Percentiles rank a stretch among this genome's conserved stretches.
Evolutionary conservation across 2,888 invertebrate genomes (phyloP).

Genomic region (Callimorpha dominula): DNA sequence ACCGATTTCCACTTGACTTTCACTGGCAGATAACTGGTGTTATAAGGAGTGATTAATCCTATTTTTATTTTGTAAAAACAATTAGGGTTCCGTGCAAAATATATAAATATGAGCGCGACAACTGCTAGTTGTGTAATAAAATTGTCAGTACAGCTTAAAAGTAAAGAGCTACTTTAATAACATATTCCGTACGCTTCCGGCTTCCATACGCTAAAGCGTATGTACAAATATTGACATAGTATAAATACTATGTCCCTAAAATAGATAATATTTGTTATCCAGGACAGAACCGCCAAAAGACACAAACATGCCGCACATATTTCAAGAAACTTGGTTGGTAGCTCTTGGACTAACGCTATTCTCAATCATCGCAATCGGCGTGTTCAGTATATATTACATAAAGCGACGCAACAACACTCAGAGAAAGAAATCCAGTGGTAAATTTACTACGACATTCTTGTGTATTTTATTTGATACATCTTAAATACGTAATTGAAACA

Average conservation of each 20-base stretch:
- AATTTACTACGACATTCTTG: slow-evolving; percentile 44
- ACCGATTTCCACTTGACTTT: no score
- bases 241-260: not conserved
- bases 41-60: no score
- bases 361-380: slow-evolving; percentile 76
- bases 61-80: no score
- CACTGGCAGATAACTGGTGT: no score
- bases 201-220: no score
- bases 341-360: slow-evolving; percentile 77
- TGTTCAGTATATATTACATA: slow-evolving; percentile 80
- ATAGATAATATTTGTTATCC: slow-evolving; percentile 30
- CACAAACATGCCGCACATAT: slow-evolving; percentile 75
- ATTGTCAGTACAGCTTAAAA: no score
- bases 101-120: no score
- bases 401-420: slow-evolving; percentile 77
- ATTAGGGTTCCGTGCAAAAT: no score
- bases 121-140: no score
- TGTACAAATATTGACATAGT: no score
- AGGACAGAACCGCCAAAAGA: slow-evolving; percentile 83
- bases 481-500: slow-evolving; percentile 69
- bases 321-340: slow-evolving; percentile 82
- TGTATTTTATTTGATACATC: slow-evolving; percentile 29
- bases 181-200: no score
- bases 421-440: slow-evolving; percentile 81
- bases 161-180: no score